Evolutionary conservation across 2,113 vertebrate species (phyloP).

Genomic region (Tenebrosternarchus preto): DNA sequence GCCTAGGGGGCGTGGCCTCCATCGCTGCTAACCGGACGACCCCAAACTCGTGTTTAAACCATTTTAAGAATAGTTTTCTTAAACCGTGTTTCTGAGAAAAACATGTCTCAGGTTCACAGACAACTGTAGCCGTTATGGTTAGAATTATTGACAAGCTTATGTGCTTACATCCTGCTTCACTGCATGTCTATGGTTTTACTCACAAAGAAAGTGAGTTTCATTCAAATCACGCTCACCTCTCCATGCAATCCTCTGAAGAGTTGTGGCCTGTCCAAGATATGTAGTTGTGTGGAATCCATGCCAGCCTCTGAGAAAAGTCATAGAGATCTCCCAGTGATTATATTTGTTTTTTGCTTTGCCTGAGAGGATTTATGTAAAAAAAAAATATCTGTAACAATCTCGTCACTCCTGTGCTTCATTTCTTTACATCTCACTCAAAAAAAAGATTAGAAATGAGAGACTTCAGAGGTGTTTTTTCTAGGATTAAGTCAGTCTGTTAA

Average conservation of each 20-base stretch:
- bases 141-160: too few species aligned
- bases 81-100: not conserved
- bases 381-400: not conserved
- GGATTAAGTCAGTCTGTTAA: not conserved
- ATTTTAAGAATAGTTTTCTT: conserved; percentile 9
- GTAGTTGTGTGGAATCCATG: not conserved
- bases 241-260: not conserved
- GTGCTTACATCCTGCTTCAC: too few species aligned
- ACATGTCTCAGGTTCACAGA: too few species aligned
- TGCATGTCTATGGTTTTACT: not conserved
- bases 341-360: conserved; percentile 1
- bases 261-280: not conserved
- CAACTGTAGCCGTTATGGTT: not conserved
- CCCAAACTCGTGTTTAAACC: too few species aligned
- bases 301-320: not conserved
- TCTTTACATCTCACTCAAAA: not conserved
- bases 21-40: too few species aligned
- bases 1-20: too few species aligned
- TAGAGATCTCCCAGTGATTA: not conserved
- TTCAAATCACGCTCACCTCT: not conserved
- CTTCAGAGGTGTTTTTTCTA: not conserved
- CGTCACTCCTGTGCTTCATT: not conserved
- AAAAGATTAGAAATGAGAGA: not conserved
- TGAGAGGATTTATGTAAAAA: not conserved
- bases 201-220: not conserved